Evolutionary conservation across 2,113 vertebrate genomes (phyloP).

Genomic region (Thryonomys swinderianus): DNA sequence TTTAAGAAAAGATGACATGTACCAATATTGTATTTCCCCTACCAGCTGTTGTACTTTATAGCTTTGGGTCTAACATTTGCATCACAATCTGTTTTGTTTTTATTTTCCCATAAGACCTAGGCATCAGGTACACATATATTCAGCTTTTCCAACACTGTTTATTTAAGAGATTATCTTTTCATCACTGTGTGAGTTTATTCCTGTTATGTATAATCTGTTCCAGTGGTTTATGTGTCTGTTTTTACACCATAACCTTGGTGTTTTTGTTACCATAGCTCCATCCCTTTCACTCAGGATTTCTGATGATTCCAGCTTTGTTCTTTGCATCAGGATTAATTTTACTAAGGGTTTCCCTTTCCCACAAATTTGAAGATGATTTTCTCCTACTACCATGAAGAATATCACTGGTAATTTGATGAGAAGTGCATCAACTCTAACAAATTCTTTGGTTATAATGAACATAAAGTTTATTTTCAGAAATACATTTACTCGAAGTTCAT

Average conservation of each 20-base stretch:
- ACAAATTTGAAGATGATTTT: not conserved
- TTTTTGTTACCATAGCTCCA: not conserved
- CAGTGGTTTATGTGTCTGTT: not conserved
- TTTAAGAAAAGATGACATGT: not conserved
- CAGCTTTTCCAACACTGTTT: not conserved
- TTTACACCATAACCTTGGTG: not conserved
- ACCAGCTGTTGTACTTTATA: not conserved
- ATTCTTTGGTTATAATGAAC: not conserved
- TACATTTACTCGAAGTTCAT: constrained; percentile 4
- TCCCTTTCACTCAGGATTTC: not conserved
- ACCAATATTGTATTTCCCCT: not conserved
- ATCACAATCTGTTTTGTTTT: not conserved
- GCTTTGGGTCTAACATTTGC: not conserved
- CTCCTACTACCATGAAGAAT: not conserved
- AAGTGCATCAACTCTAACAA: not conserved
- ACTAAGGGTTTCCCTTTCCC: not conserved
- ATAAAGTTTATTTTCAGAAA: constrained; percentile 21
- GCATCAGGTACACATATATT: not conserved
- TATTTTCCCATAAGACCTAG: not conserved
- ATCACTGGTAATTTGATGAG: not conserved
- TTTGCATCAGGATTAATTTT: not conserved
- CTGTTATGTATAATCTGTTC: not conserved
- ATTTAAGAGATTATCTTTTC: not conserved
- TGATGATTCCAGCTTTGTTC: not conserved
- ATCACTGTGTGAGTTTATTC: not conserved